phyloP scores from a whole-genome alignment of 1,140 invertebrate species.

The Eubasilissa regina region DNA sequence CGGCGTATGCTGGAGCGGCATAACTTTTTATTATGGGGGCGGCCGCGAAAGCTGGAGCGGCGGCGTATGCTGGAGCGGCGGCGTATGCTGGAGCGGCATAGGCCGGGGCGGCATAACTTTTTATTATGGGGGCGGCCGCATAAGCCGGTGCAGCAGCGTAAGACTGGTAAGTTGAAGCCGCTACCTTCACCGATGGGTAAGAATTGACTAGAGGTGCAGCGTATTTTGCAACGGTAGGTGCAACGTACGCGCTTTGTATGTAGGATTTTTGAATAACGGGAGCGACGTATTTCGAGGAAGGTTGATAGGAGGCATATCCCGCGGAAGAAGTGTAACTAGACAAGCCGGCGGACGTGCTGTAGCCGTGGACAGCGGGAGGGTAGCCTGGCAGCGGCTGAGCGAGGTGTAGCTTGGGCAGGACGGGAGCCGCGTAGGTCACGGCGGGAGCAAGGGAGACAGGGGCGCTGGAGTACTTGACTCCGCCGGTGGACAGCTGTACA shows the following conservation, averaged over 20 bases:
- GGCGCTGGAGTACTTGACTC: conserved; percentile 61
- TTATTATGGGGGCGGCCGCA: conserved; percentile 1
- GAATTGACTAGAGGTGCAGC: conserved; percentile 23
- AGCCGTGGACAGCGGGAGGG: conserved; percentile 65
- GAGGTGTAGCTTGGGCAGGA: conserved; percentile 41
- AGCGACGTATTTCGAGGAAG: conserved; percentile 69
- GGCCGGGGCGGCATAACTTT: conserved; percentile 57
- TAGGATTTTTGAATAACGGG: conserved; percentile 63
- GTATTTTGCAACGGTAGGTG: conserved; percentile 61
- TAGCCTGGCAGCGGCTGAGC: conserved; percentile 57
- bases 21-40: conserved; percentile 55
- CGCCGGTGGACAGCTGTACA: conserved; percentile 64
- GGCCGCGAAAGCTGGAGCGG: conserved; percentile 36
- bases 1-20: conserved; percentile 35
- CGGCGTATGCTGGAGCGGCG: conserved; percentile 30
- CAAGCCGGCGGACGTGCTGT: conserved; percentile 68
- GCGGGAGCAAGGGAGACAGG: conserved; percentile 20
- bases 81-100: conserved; percentile 38
- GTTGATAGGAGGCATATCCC: conserved; percentile 63
- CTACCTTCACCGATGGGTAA: conserved; percentile 42
- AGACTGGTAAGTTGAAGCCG: conserved; percentile 39
- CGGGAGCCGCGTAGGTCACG: conserved; percentile 49
- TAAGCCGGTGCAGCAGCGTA: conserved; percentile 29
- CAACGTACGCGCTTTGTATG: conserved; percentile 62
- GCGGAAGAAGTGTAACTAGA: conserved; percentile 61